Evolutionary conservation across 2,113 vertebrate species (phyloP).

Genomic region (Pangasianodon gigas): DNA sequence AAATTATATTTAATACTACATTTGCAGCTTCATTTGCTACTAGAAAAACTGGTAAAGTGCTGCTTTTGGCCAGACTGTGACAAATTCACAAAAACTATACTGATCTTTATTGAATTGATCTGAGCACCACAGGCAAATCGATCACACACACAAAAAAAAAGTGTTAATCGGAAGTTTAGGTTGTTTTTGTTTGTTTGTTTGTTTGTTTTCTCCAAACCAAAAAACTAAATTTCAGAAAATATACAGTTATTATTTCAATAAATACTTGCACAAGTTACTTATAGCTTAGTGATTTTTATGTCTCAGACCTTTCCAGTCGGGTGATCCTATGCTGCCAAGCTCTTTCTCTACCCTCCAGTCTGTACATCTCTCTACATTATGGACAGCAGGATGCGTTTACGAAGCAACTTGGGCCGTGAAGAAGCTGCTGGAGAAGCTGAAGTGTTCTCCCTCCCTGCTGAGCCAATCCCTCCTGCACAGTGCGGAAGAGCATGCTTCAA

Average conservation of each 20-base stretch:
- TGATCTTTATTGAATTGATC: not conserved
- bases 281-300: not conserved
- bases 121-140: not conserved
- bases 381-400: slow-evolving; percentile 22
- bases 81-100: not conserved
- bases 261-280: not conserved
- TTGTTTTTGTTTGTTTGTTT: not conserved
- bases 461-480: slow-evolving; percentile 41
- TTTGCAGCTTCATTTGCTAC: not conserved
- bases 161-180: not conserved
- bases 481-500: slow-evolving; percentile 57
- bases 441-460: slow-evolving; percentile 33
- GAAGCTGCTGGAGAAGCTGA: slow-evolving; percentile 36
- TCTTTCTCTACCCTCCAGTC: not conserved
- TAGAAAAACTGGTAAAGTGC: not conserved
- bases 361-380: not conserved
- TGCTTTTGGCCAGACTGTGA: not conserved
- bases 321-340: not conserved
- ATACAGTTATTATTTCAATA: not conserved
- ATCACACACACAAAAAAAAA: not conserved
- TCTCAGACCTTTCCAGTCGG: not conserved
- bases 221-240: not conserved
- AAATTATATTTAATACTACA: not conserved
- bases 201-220: not conserved
- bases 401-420: slow-evolving; percentile 17